Base-by-base conservation (phyloP, 1,140 invertebrate genomes). In the Macrotrachela quadricornifera region DNA sequence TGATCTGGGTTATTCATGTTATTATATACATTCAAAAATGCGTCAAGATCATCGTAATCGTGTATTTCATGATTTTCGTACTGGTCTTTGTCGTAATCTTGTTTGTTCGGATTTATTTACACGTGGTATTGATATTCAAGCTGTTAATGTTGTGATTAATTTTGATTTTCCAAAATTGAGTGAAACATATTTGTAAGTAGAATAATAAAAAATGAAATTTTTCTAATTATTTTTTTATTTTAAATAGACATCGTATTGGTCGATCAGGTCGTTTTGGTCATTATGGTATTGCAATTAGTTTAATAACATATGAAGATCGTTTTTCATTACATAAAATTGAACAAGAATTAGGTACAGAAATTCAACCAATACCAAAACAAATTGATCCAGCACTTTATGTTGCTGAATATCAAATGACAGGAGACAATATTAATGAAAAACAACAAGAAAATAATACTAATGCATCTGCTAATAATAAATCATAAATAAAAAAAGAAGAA, bases 131-230 rank as follows among this genome's bases (percentile, higher is more conserved):
- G 94, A 99, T 71, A 95, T 99, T 60, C 92, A 97, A 74, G 91
- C 91, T 39, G 94, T 99, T 43, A 99, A 99, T 71, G 92, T 99
- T 56, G 94, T 99, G 36, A 97, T 99, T 65, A 99, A 99, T 72
- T 99, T 99, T 72, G 94, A 99, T 75, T 99, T 99, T 71, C 94
- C 94, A 9, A 91, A 94, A 73, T 96, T 96, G 83, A 87, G 94
- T 15, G 94, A 99, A 70, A 99, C 94, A 17, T 99, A 99, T 72
- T 77, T 99, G 59, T 30, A 30, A 4, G 21, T 30, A 4, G 8
- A 4, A 30, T 30, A 30, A 30, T 30, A 30, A 30, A 4, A 30
- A 30, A 4, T 30, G 3, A 30, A 30, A 30, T 4, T 8, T 8
- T 4, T 4, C 21, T 30, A 2, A 30, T 30, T 30, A 4, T 30